A percentile compares a stretch with the other conserved stretches of the same genome.
Evolutionary conservation across 2,888 invertebrate genomes (phyloP).

Genomic region (Conomelus anceps): DNA sequence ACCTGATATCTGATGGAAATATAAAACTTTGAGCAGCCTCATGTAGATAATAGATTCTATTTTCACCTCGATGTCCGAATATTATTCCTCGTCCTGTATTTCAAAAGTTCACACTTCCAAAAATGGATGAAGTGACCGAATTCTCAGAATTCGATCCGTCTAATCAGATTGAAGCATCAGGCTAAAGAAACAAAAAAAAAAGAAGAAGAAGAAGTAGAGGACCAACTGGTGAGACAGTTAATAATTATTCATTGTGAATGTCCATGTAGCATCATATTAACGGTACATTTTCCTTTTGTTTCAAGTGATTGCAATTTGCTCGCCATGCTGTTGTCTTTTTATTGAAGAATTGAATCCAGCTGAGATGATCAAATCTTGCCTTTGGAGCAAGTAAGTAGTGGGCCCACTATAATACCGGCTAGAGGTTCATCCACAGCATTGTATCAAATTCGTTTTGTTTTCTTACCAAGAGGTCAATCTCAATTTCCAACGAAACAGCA

Average conservation of each 20-base stretch:
- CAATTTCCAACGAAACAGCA: neutral
- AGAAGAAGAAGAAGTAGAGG: neutral
- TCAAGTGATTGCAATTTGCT: neutral
- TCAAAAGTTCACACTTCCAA: neutral
- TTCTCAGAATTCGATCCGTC: neutral
- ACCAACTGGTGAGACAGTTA: neutral
- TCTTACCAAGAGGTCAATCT: neutral
- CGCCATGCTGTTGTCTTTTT: neutral
- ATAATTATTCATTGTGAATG: neutral
- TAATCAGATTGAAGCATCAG: neutral
- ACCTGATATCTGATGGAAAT: no score
- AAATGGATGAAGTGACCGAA: neutral
- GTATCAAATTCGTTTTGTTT: neutral
- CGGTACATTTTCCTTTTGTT: neutral
- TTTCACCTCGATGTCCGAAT: no score
- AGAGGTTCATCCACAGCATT: neutral
- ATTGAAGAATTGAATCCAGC: neutral
- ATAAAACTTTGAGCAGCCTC: no score
- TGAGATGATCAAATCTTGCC: neutral
- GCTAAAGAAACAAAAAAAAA: neutral
- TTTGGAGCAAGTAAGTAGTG: neutral
- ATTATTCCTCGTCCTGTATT: no score
- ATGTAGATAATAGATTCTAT: no score
- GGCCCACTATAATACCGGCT: neutral
- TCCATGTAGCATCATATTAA: neutral